Conservation (phyloP, 64 coral and sea anemone species). For the Pocillopora damicornis region DNA sequence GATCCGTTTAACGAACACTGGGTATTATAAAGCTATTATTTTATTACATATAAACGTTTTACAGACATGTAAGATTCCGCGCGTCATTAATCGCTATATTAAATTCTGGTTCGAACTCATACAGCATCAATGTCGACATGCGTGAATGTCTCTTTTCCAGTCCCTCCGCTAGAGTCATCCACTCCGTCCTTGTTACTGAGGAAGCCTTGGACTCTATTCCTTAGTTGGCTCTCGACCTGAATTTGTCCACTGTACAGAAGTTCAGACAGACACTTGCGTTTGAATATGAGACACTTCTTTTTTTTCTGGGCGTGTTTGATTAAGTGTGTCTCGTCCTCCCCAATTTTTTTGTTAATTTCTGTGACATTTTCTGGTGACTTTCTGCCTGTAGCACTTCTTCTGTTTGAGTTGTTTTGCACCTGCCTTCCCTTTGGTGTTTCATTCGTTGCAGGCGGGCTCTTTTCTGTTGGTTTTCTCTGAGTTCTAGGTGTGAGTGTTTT, state of each 20-base stretch:
- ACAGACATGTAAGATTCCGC: too few species aligned
- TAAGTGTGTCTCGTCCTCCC: background rate
- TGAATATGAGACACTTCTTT: background rate
- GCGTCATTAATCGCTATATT: too few species aligned
- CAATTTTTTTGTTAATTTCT: background rate
- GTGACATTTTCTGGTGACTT: background rate
- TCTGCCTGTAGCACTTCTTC: background rate
- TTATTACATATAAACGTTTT: too few species aligned
- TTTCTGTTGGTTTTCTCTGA: background rate
- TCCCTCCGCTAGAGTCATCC: background rate
- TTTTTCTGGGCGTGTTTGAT: background rate
- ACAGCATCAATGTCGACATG: too few species aligned
- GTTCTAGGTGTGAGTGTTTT: conserved; percentile 1
- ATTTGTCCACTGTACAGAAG: background rate
- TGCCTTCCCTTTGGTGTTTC: background rate
- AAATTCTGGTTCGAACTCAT: too few species aligned
- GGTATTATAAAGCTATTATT: too few species aligned
- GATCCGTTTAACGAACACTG: too few species aligned
- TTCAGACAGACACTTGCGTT: conserved; percentile 7
- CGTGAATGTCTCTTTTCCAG: background rate
- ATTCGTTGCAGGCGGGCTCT: background rate
- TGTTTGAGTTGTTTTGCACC: background rate
- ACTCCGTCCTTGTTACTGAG: background rate
- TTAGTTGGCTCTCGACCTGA: background rate
- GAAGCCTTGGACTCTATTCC: conserved; percentile 30